Evolutionary conservation across 2,888 invertebrate genomes (phyloP).

Genomic region (Junonia oenone): DNA sequence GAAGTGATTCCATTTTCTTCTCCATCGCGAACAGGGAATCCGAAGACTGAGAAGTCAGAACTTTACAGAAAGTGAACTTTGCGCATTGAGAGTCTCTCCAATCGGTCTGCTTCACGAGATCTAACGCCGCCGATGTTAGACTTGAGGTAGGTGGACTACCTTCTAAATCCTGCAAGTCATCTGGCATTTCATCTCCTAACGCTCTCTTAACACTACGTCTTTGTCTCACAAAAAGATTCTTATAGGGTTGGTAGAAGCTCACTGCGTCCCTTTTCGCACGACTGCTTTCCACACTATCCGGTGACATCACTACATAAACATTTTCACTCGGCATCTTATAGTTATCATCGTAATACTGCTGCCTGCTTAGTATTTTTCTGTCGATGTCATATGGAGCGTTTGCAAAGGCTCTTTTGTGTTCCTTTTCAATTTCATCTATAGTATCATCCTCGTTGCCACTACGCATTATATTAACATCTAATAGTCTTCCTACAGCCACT

Average conservation of each 20-base stretch:
- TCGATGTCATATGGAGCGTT: slow-evolving; percentile 61
- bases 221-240: slow-evolving; percentile 45
- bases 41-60: slow-evolving; percentile 83
- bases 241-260: slow-evolving; percentile 47
- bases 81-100: slow-evolving; percentile 89
- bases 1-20: slow-evolving; percentile 87
- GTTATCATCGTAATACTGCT: slow-evolving; percentile 69
- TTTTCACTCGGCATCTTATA: slow-evolving; percentile 78
- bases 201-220: slow-evolving; percentile 53
- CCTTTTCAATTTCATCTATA: slow-evolving; percentile 66
- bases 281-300: slow-evolving; percentile 49
- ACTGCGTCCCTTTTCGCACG: slow-evolving; percentile 57
- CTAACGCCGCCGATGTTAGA: slow-evolving; percentile 64
- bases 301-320: slow-evolving; percentile 74
- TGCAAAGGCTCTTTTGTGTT: slow-evolving; percentile 78
- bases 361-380: slow-evolving; percentile 60
- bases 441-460: slow-evolving; percentile 67
- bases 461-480: slow-evolving; percentile 82
- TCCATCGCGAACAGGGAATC: slow-evolving; percentile 87
- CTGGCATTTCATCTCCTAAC: slow-evolving; percentile 59
- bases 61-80: slow-evolving; percentile 87
- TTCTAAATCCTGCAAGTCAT: slow-evolving; percentile 63
- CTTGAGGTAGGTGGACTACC: slow-evolving; percentile 43
- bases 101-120: slow-evolving; percentile 75
- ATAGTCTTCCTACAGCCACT: slow-evolving; percentile 86